Evolutionary conservation across 2,797 vertebrate genomes (phyloP), one percentile per base, ranked within the genome.

Genomic region (Natrix natrix): DNA sequence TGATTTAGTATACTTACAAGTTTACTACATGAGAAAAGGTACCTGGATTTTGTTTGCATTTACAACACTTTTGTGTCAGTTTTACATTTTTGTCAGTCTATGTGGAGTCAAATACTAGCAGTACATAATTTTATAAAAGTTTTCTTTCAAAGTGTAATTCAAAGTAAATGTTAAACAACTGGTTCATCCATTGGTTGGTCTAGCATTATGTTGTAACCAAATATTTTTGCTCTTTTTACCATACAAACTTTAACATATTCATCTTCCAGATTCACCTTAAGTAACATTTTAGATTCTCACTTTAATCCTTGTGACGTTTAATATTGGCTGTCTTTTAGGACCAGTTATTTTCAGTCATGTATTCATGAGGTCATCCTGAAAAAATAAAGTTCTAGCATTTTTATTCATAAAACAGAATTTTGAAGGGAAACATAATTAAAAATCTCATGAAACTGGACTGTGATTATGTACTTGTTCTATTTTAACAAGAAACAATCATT

Each of bases 271-370:
- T 66, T n/a, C 63, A 66, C 13, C 5, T 66, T 66, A 66, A 66
- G 4, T 66, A n/a, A 66, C 63, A 66, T n/a, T 66, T 66, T 63
- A 94, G 56, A 94, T 89, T 26, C 89, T 95, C 92, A 91, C 48
- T 96, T 94, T 91, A 63, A 94, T 93, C 90, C 78, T 92, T 94
- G 90, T n/a, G 66, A 88, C 87, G 83, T 94, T 95, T 69, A 94
- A 93, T 92, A 55, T 55, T 93, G 93, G 94, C 88, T 94, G 92
- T 97, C 94, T 93, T 32, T 95, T 96, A 94, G 55, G 78, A 91
- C 92, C n/a, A 55, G 55, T 94, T 22, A 87, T 92, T 94, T 96
- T 59, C 69, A 74, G 28, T 74, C 69, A 37, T 66, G 28, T n/a
- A 74, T 37, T 74, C 69, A 37, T 74, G 16, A 20, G 63, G 28